Conservation (phyloP, 1,140 invertebrate genomes). For the Cherax destructor region DNA sequence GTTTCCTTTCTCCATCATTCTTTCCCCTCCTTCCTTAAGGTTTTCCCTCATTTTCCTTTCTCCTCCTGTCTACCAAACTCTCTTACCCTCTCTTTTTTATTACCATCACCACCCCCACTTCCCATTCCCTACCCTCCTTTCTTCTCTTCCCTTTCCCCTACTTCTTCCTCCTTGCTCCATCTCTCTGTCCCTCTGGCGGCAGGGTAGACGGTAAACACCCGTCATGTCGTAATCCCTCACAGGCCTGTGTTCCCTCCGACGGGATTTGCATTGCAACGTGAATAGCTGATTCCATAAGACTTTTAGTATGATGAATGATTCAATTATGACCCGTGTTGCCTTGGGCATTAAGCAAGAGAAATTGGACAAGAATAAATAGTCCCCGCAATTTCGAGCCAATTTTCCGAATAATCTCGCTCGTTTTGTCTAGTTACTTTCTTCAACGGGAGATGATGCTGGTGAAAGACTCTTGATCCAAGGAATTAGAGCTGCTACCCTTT, state of each 20-base stretch:
- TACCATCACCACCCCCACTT: too few species aligned
- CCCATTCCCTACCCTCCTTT: too few species aligned
- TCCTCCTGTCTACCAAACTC: too few species aligned
- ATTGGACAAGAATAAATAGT: conserved; percentile 8
- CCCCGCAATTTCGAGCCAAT: not conserved
- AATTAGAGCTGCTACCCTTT: too few species aligned
- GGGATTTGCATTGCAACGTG: not conserved
- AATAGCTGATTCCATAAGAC: conserved; percentile 7
- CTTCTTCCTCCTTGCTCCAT: not conserved
- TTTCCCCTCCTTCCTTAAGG: too few species aligned
- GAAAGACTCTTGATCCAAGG: too few species aligned
- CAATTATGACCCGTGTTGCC: conserved; percentile 18
- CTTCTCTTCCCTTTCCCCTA: too few species aligned
- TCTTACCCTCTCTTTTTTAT: too few species aligned
- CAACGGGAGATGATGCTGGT: too few species aligned
- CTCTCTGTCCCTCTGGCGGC: too few species aligned
- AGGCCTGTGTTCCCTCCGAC: not conserved
- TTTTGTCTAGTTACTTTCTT: not conserved
- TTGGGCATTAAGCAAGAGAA: conserved; percentile 7
- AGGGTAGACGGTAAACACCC: not conserved
- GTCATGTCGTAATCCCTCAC: not conserved
- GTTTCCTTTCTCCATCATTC: too few species aligned
- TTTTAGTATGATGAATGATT: conserved; percentile 18
- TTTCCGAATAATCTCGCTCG: not conserved
- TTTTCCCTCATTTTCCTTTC: too few species aligned